A percentile compares a stretch with the other conserved stretches of the same genome.
These are phyloP conservation scores for Philantomba maxwellii DNA, from an alignment of 2,113 vertebrate genomes.

Conservation along the genomic window DNA sequence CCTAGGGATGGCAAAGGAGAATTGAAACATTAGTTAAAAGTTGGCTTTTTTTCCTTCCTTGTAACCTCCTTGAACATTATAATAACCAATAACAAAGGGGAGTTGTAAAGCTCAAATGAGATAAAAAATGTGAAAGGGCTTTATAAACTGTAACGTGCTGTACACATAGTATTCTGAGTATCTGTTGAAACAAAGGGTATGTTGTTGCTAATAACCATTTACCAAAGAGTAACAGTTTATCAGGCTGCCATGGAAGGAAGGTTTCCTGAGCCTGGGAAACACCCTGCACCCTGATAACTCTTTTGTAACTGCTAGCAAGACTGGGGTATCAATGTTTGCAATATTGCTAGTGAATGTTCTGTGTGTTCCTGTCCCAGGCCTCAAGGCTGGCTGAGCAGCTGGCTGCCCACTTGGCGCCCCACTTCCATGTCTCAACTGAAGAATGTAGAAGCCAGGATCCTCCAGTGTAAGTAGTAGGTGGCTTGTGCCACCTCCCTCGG, in stretches of 20 bases:
- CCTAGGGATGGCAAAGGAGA: neutral
- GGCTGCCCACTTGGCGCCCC: slow-evolving; percentile 91
- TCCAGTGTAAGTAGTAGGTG: slow-evolving; percentile 82
- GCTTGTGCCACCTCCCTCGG: neutral
- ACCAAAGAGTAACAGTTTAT: slow-evolving; percentile 16
- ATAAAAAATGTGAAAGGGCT: slow-evolving; percentile 1
- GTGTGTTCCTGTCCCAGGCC: slow-evolving; percentile 73
- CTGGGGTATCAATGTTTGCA: neutral
- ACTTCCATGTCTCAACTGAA: slow-evolving; percentile 93
- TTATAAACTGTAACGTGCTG: neutral
- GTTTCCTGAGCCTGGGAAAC: neutral
- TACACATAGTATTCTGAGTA: neutral
- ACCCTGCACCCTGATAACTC: neutral
- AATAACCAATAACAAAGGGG: slow-evolving; percentile 23
- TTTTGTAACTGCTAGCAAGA: neutral
- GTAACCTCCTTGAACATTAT: slow-evolving; percentile 27
- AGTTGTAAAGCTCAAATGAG: neutral
- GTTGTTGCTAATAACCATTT: slow-evolving; percentile 27
- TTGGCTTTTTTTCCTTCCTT: neutral
- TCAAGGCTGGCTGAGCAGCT: slow-evolving; percentile 83
- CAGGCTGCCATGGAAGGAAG: neutral
- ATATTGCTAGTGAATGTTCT: neutral
- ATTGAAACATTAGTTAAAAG: slow-evolving; percentile 12
- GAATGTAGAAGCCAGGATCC: slow-evolving; percentile 89
- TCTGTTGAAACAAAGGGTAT: slow-evolving; percentile 15